Evolutionary conservation across 1,140 invertebrate species (phyloP).

Genomic region (Hylaeus anthracinus): DNA sequence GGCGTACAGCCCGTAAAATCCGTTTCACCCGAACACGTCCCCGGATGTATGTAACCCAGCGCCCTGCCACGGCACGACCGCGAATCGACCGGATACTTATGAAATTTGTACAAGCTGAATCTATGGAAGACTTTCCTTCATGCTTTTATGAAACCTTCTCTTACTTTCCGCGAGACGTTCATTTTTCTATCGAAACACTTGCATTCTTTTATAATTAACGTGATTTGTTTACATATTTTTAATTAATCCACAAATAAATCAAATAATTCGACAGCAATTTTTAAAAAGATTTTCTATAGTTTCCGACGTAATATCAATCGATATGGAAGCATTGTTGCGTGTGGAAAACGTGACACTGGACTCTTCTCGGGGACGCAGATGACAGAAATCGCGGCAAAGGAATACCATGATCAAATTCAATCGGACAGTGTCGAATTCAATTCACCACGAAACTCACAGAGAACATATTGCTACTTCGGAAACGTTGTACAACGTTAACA

Average conservation of each 20-base stretch:
- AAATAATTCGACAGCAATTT: no score
- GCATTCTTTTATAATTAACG: no score
- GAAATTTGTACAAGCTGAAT: slow-evolving; percentile 32
- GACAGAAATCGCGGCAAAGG: no score
- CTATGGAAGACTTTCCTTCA: not conserved
- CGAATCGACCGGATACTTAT: slow-evolving; percentile 22
- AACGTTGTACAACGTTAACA: slow-evolving; percentile 24
- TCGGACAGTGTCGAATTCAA: slow-evolving; percentile 2
- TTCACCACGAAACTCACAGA: not conserved
- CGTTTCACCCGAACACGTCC: slow-evolving; percentile 52
- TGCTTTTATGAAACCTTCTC: not conserved
- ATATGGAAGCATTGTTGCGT: not conserved
- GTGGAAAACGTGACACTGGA: not conserved
- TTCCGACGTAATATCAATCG: no score
- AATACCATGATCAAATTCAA: slow-evolving; percentile 5
- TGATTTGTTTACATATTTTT: no score
- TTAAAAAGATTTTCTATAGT: no score
- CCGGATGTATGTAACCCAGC: slow-evolving; percentile 9
- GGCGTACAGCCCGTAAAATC: slow-evolving; percentile 58
- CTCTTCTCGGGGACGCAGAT: not conserved
- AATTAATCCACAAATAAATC: no score
- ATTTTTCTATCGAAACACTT: not conserved
- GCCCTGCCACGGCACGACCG: not conserved
- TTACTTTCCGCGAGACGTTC: not conserved
- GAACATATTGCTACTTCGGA: slow-evolving; percentile 1